Percentiles rank a stretch among this genome's conserved stretches.
Evolutionary conservation across 2,113 vertebrate genomes (phyloP).

Genomic region (Rhinolophus ferrumequinum): DNA sequence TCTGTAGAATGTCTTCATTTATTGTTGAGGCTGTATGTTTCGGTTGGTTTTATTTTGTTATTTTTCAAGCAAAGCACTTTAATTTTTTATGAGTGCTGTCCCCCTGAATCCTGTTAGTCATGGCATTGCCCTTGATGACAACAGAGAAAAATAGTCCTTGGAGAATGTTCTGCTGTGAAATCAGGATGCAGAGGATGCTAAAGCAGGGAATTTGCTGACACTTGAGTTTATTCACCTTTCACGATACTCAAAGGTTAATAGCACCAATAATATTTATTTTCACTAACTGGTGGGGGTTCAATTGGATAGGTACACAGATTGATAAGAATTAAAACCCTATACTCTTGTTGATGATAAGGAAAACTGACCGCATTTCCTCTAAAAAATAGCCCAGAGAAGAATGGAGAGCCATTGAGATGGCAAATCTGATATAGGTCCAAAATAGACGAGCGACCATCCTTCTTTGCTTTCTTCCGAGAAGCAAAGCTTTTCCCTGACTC

Average conservation of each 20-base stretch:
- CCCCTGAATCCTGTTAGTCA: neutral
- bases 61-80: slow-evolving; percentile 15
- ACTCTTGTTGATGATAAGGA: neutral
- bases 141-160: neutral
- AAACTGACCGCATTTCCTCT: neutral
- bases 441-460: neutral
- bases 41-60: neutral
- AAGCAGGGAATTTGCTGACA: neutral
- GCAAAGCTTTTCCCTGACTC: neutral
- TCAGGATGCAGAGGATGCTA: neutral
- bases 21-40: neutral
- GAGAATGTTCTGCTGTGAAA: neutral
- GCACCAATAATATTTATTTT: neutral
- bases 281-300: neutral
- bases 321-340: neutral
- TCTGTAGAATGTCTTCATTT: neutral
- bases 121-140: neutral
- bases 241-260: neutral
- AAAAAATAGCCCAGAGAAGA: neutral
- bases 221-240: neutral
- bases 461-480: neutral
- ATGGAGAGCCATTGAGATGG: neutral
- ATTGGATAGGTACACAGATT: neutral
- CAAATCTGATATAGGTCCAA: neutral
- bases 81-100: neutral